A percentile compares a stretch with the other conserved stretches of the same genome.
Evolutionary conservation across 1,140 invertebrate genomes (phyloP).

Genomic region (Aphaenogaster ashmeadi): DNA sequence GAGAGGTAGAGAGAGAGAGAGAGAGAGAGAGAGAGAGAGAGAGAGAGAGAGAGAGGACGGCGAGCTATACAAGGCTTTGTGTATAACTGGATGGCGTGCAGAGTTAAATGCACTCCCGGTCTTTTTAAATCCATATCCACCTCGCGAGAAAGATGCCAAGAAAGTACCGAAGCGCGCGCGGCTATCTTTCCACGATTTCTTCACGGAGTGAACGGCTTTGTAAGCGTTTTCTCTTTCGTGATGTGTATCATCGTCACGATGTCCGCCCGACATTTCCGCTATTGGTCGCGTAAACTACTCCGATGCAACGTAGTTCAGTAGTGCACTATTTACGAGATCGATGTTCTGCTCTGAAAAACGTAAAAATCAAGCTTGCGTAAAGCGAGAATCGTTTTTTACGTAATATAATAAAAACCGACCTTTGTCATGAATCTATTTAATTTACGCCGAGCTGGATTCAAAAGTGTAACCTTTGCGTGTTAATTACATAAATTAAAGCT

Average conservation of each 20-base stretch:
- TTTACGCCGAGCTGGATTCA: background rate
- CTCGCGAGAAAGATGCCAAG: conserved; percentile 7
- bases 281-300: conserved; percentile 44
- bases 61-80: conserved; percentile 11
- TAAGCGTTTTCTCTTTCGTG: conserved; percentile 53
- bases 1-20: background rate
- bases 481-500: conserved; percentile 53
- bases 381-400: background rate
- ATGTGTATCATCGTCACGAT: conserved; percentile 40
- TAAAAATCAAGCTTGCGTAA: background rate
- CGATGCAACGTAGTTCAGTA: conserved; percentile 12
- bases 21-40: too few species aligned
- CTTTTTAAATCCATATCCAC: conserved; percentile 38
- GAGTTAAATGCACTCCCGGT: conserved; percentile 14
- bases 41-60: background rate
- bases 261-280: conserved; percentile 31
- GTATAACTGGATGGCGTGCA: background rate
- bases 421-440: conserved; percentile 14
- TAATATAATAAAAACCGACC: conserved; percentile 11
- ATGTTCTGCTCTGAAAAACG: conserved; percentile 39
- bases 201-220: conserved; percentile 20
- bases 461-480: conserved; percentile 1
- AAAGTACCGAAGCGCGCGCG: background rate
- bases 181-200: conserved; percentile 29
- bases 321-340: conserved; percentile 39